Evolutionary conservation across 1,140 invertebrate species (phyloP).

Genomic region (Babylonia areolata): DNA sequence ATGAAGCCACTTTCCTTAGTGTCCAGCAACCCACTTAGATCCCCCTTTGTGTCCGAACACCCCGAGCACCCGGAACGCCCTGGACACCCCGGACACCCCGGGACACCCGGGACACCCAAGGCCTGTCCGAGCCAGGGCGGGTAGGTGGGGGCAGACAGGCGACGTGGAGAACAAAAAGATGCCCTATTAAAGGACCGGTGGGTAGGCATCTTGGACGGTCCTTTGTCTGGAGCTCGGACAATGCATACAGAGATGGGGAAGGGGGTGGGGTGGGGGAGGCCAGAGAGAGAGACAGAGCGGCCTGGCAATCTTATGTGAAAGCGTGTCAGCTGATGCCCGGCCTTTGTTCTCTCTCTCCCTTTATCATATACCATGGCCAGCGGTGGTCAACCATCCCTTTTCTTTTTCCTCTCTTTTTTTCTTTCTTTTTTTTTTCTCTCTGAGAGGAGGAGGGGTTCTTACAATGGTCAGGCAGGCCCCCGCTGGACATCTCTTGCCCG

Average conservation of each 20-base stretch:
- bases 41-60: neutral
- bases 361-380: neutral
- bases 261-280: neutral
- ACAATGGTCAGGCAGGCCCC: neutral
- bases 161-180: neutral
- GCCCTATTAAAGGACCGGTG: neutral
- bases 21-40: slow-evolving; percentile 2
- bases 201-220: neutral
- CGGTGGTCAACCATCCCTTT: neutral
- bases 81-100: neutral
- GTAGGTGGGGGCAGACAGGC: neutral
- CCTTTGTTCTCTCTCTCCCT: neutral
- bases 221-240: neutral
- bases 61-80: neutral
- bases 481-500: neutral
- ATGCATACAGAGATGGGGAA: neutral
- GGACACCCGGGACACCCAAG: neutral
- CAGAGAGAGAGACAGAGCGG: neutral
- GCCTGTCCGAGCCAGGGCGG: neutral
- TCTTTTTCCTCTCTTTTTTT: no score
- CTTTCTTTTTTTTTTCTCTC: no score
- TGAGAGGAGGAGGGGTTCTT: neutral
- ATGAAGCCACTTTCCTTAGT: neutral
- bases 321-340: neutral
- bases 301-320: slow-evolving; percentile 22